Evolutionary conservation across 35 echinoderm and acorn worm species (phyloP), one percentile per base, ranked within the genome.

Genomic region (Chiridota heheva): DNA sequence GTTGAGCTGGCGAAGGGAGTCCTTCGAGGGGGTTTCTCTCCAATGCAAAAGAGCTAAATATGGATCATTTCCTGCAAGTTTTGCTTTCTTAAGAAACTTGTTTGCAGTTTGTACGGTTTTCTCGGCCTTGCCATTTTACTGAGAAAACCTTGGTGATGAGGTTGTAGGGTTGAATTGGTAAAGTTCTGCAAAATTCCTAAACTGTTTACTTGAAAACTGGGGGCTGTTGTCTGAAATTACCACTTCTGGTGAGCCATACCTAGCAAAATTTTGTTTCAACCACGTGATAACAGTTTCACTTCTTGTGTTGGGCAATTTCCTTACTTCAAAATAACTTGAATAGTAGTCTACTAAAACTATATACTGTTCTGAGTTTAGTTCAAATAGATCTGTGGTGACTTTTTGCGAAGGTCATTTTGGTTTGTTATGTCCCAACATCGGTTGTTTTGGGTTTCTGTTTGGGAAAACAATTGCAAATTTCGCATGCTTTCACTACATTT

Each of bases 331-430:
- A 49, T 66, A 93, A 7, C 35, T 86, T 43, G 84, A 93, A 31
- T 77, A 83, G 18, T 83, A 93, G 64, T 93, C 90, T 22, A 79
- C 81, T 40, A 80, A 69, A 2, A 91, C 36, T 5, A 86, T 12
- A 51, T 80, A 86, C 39, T 84, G 36, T 36, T 73, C 44, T 38
- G 22, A 24, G 35, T 66, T 63, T 5, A 81, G 69, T 36, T 81
- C 68, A 63, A 81, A 80, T 31, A 81, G 20, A 67, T 81, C 78
- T 44, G 78, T 81, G 28, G 59, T 62, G 16, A 81, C 36, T 81
- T 67, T 81, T n/a, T 58, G 58, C 78, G 60, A 81, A n/a, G 78
- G 60, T 5, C 41, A 67, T 15, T 44, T 65, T 81, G 78, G 78
- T 42, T 61, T 81, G 22, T 31, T 62, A 17, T 28, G 33, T 32